Evolutionary conservation across 2,113 vertebrate genomes (phyloP).

Genomic region (Conger conger): DNA sequence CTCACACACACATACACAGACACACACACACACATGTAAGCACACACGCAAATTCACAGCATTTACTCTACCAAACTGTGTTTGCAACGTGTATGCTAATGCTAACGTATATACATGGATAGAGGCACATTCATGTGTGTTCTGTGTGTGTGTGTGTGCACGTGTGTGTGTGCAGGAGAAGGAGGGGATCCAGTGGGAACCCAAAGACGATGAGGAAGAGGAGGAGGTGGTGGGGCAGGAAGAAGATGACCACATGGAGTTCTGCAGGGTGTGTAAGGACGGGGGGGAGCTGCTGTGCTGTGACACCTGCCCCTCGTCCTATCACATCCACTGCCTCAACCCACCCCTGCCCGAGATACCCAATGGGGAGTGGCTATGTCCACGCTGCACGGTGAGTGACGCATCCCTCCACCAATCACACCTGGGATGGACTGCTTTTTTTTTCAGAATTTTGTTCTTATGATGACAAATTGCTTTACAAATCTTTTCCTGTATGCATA

Average conservation of each 20-base stretch:
- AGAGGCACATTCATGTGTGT: not conserved
- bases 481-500: not conserved
- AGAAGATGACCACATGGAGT: conserved; percentile 99
- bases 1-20: not conserved
- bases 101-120: not conserved
- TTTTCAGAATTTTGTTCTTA: not conserved
- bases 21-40: not conserved
- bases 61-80: too few species aligned
- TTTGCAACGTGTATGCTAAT: too few species aligned
- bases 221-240: conserved; percentile 85
- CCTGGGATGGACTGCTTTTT: not conserved
- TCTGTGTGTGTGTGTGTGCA: conserved; percentile 2
- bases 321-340: conserved; percentile 95
- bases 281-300: conserved; percentile 89
- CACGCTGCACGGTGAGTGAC: conserved; percentile 90
- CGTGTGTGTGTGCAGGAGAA: conserved; percentile 80
- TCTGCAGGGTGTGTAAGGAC: conserved; percentile 95
- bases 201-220: conserved; percentile 92
- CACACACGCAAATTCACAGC: not conserved
- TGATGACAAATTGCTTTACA: not conserved
- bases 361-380: conserved; percentile 98
- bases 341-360: conserved; percentile 95
- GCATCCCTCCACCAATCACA: not conserved
- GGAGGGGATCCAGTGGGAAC: conserved; percentile 98
- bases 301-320: conserved; percentile 89